Evolutionary conservation across 2,888 invertebrate species (phyloP).

Genomic region (Lypha dubia): DNA sequence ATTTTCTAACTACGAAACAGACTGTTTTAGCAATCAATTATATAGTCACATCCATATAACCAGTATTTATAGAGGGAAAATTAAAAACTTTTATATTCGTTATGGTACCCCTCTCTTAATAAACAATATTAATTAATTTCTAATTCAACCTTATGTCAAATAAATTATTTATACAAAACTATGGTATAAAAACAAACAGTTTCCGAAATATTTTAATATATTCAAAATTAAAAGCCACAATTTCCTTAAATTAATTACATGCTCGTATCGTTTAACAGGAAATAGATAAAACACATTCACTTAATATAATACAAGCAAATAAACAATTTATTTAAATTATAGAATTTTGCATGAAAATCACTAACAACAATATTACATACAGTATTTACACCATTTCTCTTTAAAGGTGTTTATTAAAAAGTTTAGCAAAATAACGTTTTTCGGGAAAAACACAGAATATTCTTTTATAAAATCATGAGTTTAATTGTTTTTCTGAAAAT

Average conservation of each 20-base stretch:
- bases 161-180: constrained; percentile 30
- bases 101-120: neutral
- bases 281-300: constrained; percentile 23
- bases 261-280: constrained; percentile 31
- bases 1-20: no score
- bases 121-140: neutral
- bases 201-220: constrained; percentile 15
- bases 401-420: no score
- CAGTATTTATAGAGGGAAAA: no score
- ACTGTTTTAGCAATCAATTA: no score
- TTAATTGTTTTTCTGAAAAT: no score
- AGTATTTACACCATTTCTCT: no score
- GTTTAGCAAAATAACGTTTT: no score
- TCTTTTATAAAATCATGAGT: no score
- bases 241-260: constrained; percentile 46
- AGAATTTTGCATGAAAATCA: constrained; percentile 1
- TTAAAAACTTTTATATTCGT: neutral
- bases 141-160: neutral
- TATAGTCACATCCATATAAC: no score
- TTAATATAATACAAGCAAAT: constrained; percentile 7
- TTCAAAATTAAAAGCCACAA: constrained; percentile 35
- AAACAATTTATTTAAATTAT: constrained; percentile 45
- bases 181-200: neutral
- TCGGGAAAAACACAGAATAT: no score
- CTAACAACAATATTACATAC: neutral